Evolutionary conservation across 2,797 vertebrate species (phyloP).

Genomic region (Macrochelys suwanniensis): DNA sequence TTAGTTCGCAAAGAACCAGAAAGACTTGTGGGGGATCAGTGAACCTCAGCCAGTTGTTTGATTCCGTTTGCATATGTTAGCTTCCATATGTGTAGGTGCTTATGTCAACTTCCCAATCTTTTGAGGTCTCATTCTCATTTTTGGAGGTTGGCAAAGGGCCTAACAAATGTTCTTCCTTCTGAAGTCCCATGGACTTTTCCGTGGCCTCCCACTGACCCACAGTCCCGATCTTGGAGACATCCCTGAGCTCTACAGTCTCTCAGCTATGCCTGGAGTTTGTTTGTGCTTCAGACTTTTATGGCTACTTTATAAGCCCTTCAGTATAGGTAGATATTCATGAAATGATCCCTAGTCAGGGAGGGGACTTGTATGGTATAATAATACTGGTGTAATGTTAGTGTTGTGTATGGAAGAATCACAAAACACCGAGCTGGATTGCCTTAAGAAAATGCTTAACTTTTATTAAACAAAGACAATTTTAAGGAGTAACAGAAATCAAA

Average conservation of each 20-base stretch:
- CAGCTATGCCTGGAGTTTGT: accelerated
- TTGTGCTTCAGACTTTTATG: too few species aligned
- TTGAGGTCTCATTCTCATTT: background rate
- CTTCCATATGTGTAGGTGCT: background rate
- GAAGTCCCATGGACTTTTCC: background rate
- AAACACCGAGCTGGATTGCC: conserved; percentile 62
- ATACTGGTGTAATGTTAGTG: conserved; percentile 43
- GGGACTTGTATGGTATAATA: conserved; percentile 62
- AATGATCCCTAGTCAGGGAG: conserved; percentile 33
- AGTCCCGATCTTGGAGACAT: background rate
- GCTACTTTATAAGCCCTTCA: background rate
- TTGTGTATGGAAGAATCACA: conserved; percentile 71
- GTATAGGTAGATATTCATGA: conserved; percentile 21
- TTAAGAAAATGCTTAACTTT: conserved; percentile 72
- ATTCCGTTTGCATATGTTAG: background rate
- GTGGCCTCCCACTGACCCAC: background rate
- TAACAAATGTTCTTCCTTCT: background rate
- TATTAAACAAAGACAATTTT: conserved; percentile 74
- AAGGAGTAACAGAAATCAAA: conserved; percentile 56
- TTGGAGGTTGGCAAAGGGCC: background rate
- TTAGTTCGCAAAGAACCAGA: background rate
- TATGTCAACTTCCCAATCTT: background rate
- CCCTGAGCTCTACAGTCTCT: accelerated
- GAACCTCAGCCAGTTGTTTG: background rate
- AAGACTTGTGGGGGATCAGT: background rate